Evolutionary conservation across 2,888 invertebrate genomes (phyloP).

Genomic region (Tetheella fluctuosa): DNA sequence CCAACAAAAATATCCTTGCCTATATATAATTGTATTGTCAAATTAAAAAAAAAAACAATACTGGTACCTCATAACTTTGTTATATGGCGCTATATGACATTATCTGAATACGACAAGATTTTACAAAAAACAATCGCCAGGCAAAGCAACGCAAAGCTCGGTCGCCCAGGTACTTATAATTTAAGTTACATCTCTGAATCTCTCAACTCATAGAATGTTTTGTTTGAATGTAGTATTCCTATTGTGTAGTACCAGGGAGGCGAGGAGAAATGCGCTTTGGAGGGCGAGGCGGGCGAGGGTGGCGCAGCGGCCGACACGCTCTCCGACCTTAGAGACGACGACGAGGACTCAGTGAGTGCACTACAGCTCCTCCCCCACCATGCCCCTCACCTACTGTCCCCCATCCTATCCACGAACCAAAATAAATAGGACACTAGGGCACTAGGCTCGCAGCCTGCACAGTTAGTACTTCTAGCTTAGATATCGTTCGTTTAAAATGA

Average conservation of each 20-base stretch:
- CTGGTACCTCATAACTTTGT: too few species aligned
- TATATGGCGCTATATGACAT: too few species aligned
- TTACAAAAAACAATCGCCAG: too few species aligned
- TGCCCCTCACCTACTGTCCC: slow-evolving; percentile 14
- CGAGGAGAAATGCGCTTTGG: slow-evolving; percentile 63
- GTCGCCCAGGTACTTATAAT: too few species aligned
- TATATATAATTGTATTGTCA: too few species aligned
- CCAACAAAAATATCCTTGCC: too few species aligned
- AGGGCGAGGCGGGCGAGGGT: slow-evolving; percentile 60
- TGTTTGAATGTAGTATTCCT: slow-evolving; percentile 7
- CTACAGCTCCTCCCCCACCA: slow-evolving; percentile 38
- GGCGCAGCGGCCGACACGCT: slow-evolving; percentile 70
- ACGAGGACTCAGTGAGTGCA: slow-evolving; percentile 89
- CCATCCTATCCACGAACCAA: slow-evolving; percentile 41
- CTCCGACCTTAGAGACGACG: slow-evolving; percentile 82
- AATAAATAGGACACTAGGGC: slow-evolving; percentile 74
- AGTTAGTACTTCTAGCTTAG: slow-evolving; percentile 53
- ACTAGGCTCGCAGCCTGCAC: slow-evolving; percentile 59
- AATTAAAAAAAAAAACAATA: too few species aligned
- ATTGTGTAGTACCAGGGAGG: slow-evolving; percentile 62
- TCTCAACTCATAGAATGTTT: not conserved
- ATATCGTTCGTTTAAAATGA: slow-evolving; percentile 40
- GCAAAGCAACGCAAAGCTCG: too few species aligned
- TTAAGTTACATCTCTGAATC: not conserved
- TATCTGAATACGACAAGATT: too few species aligned